phyloP scores from a whole-genome alignment of 2,888 invertebrate genomes.

The Drosophila mayaguana region DNA sequence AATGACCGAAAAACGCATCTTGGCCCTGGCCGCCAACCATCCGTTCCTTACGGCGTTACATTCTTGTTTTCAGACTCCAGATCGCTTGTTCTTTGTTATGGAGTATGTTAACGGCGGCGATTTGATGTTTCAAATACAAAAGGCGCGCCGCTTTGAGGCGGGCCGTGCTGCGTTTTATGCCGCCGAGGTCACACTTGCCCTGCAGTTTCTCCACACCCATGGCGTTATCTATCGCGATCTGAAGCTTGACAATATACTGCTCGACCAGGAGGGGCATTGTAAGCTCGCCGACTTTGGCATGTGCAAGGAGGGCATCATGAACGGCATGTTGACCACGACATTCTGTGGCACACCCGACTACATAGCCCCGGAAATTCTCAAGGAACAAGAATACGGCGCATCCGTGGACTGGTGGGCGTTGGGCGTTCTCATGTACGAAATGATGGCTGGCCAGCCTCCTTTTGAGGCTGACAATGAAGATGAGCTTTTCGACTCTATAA shows the following conservation, averaged over 20 bases:
- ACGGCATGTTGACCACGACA: slow-evolving; percentile 95
- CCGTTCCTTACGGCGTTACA: slow-evolving; percentile 98
- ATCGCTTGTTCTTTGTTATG: slow-evolving; percentile 99
- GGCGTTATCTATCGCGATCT: slow-evolving; percentile 99
- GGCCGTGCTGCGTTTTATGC: slow-evolving; percentile 97
- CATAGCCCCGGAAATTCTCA: slow-evolving; percentile 98
- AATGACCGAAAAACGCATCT: slow-evolving; percentile 98
- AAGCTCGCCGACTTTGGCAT: slow-evolving; percentile 98
- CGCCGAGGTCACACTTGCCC: slow-evolving; percentile 98
- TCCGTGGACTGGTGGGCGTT: slow-evolving; percentile 99
- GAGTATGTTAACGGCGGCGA: slow-evolving; percentile 99
- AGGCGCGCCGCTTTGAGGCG: slow-evolving; percentile 99
- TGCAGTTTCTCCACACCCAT: slow-evolving; percentile 98
- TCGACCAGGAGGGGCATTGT: slow-evolving; percentile 98
- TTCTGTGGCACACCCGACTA: slow-evolving; percentile 99
- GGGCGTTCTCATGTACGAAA: slow-evolving; percentile 99
- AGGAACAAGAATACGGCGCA: slow-evolving; percentile 95
- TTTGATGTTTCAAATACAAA: slow-evolving; percentile 99
- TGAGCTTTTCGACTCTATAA: slow-evolving; percentile 98
- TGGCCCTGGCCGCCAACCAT: slow-evolving; percentile 98
- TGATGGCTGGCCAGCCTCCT: slow-evolving; percentile 99
- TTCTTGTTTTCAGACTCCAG: slow-evolving; percentile 98
- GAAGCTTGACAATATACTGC: slow-evolving; percentile 98
- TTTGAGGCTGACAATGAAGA: slow-evolving; percentile 99
- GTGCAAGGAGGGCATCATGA: slow-evolving; percentile 92